A percentile compares a stretch with the other conserved stretches of the same genome.
Conservation (phyloP, 2,888 invertebrate species). For the Gryllus longicercus region DNA sequence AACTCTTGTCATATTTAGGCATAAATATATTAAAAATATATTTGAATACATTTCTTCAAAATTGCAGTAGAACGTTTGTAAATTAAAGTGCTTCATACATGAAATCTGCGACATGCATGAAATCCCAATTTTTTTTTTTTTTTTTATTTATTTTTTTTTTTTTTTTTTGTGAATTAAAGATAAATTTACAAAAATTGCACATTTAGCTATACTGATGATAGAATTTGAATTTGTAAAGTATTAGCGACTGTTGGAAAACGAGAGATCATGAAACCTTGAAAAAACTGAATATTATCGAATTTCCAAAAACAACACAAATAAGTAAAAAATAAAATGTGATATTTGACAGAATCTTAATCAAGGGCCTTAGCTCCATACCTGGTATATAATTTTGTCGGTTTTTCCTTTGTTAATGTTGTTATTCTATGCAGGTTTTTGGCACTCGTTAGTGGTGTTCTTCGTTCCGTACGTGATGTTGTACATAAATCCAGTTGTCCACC, state of each 20-base stretch:
- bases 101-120: too few species aligned
- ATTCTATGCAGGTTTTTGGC: conserved; percentile 55
- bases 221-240: not conserved
- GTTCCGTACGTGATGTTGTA: conserved; percentile 51
- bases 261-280: not conserved
- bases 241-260: not conserved
- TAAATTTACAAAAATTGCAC: not conserved
- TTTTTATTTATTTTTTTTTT: too few species aligned
- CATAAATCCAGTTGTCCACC: conserved; percentile 51
- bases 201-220: not conserved
- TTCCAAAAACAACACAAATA: not conserved
- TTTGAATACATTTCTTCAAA: too few species aligned
- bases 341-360: too few species aligned
- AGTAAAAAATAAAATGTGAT: too few species aligned
- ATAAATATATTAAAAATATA: too few species aligned
- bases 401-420: not conserved
- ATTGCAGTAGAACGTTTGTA: too few species aligned
- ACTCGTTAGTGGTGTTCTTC: conserved; percentile 61
- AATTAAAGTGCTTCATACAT: too few species aligned
- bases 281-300: not conserved
- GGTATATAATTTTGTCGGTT: not conserved
- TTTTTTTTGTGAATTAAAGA: not conserved
- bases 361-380: too few species aligned
- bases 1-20: too few species aligned
- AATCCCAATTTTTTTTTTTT: too few species aligned